Conservation (phyloP, 2,888 invertebrate species). For the Embidobia sp. region DNA sequence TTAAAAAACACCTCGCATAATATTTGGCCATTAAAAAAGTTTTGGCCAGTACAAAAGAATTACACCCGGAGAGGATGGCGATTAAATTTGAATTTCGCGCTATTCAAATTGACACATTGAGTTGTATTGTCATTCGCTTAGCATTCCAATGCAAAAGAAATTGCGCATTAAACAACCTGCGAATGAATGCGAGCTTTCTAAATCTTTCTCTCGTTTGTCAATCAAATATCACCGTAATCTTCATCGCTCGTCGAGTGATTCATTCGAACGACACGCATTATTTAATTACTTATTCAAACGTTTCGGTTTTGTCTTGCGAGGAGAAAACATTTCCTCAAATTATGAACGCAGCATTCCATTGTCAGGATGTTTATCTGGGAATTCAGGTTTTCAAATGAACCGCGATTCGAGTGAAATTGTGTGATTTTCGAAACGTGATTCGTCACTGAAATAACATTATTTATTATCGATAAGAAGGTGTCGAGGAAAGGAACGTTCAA, state of each 20-base stretch:
- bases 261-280: slow-evolving; percentile 39
- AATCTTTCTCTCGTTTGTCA: slow-evolving; percentile 58
- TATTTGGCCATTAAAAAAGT: too few relatives aligned
- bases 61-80: too few relatives aligned
- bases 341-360: slow-evolving; percentile 1
- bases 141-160: slow-evolving; percentile 56
- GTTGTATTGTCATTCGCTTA: slow-evolving; percentile 48
- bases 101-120: slow-evolving; percentile 67
- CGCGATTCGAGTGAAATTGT: too few relatives aligned
- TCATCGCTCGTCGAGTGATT: slow-evolving; percentile 21
- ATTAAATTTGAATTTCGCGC: too few relatives aligned
- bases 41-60: too few relatives aligned
- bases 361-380: neutral
- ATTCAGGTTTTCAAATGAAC: too few relatives aligned
- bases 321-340: slow-evolving; percentile 27
- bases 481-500: too few relatives aligned
- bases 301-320: slow-evolving; percentile 8
- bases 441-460: too few relatives aligned
- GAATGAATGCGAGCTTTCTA: slow-evolving; percentile 56
- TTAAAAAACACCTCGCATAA: too few relatives aligned
- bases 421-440: too few relatives aligned
- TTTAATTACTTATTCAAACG: slow-evolving; percentile 48
- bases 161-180: slow-evolving; percentile 32
- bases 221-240: slow-evolving; percentile 36
- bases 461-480: too few relatives aligned